phyloP scores from a whole-genome alignment of 2,888 invertebrate species.

The Drosophila dives region DNA sequence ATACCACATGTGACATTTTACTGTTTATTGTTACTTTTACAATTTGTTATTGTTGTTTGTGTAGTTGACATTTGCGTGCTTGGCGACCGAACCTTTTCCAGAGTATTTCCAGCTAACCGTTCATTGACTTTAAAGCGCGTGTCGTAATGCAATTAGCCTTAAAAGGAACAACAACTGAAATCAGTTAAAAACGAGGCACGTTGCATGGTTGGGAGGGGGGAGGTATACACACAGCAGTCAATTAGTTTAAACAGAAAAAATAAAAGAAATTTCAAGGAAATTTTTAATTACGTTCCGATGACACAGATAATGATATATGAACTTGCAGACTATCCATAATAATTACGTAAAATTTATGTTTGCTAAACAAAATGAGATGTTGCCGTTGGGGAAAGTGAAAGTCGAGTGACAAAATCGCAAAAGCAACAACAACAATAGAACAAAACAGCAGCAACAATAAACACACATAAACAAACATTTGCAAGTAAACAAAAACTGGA shows the following conservation, averaged over 20 bases:
- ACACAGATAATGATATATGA: conserved; percentile 16
- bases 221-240: conserved; percentile 36
- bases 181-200: conserved; percentile 67
- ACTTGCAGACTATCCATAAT: conserved; percentile 22
- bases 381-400: conserved; percentile 51
- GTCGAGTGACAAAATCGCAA: conserved; percentile 49
- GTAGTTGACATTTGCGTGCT: conserved; percentile 70
- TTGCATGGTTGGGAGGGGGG: conserved; percentile 66
- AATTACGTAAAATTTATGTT: conserved; percentile 47
- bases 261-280: conserved; percentile 4
- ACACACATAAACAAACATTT: conserved; percentile 44
- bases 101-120: conserved; percentile 43
- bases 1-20: conserved; percentile 59
- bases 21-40: conserved; percentile 51
- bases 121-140: conserved; percentile 79
- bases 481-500: conserved; percentile 61
- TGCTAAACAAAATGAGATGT: conserved; percentile 27
- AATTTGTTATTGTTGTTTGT: conserved; percentile 44
- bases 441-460: conserved; percentile 16
- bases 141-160: conserved; percentile 74
- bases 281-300: conserved; percentile 39
- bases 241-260: conserved; percentile 45
- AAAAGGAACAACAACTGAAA: conserved; percentile 48
- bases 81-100: conserved; percentile 12
- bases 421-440: conserved; percentile 10